Evolutionary conservation across 1,140 invertebrate species (phyloP).

Genomic region (Homalodisca vitripennis): DNA sequence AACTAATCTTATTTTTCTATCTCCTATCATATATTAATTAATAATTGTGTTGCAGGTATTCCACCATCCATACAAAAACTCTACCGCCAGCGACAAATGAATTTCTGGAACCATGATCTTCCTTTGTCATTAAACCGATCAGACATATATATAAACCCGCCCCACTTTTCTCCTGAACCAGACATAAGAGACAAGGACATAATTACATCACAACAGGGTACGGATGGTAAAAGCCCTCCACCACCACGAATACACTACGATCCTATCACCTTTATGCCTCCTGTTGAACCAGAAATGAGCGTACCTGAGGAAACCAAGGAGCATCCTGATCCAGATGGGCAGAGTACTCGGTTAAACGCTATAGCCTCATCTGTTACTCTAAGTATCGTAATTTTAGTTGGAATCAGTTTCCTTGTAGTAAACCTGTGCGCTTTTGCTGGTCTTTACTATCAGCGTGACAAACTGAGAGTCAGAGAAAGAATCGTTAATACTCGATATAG

Average conservation of each 20-base stretch:
- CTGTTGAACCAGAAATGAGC: not conserved
- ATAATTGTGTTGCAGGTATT: slow-evolving; percentile 55
- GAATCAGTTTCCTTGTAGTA: slow-evolving; percentile 74
- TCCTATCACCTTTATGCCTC: not conserved
- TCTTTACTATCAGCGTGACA: slow-evolving; percentile 73
- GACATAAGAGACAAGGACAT: not conserved
- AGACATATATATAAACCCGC: slow-evolving; percentile 4
- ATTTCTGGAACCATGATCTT: slow-evolving; percentile 70
- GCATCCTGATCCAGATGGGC: not conserved
- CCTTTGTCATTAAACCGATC: slow-evolving; percentile 57
- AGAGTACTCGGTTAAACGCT: not conserved
- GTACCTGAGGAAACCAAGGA: slow-evolving; percentile 6
- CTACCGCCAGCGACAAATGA: slow-evolving; percentile 64
- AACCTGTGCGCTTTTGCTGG: slow-evolving; percentile 75
- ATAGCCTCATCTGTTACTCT: slow-evolving; percentile 49
- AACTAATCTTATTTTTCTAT: too few species aligned
- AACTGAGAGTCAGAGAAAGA: slow-evolving; percentile 53
- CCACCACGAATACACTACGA: not conserved
- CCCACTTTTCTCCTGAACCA: not conserved
- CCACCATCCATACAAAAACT: slow-evolving; percentile 61
- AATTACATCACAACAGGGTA: not conserved
- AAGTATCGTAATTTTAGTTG: slow-evolving; percentile 73
- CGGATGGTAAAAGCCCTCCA: not conserved
- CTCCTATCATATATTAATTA: too few species aligned
- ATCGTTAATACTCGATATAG: slow-evolving; percentile 47